These are phyloP conservation scores for Protaetia brevitarsis DNA, from an alignment of 1,140 invertebrate species.

Conservation along the genomic window DNA sequence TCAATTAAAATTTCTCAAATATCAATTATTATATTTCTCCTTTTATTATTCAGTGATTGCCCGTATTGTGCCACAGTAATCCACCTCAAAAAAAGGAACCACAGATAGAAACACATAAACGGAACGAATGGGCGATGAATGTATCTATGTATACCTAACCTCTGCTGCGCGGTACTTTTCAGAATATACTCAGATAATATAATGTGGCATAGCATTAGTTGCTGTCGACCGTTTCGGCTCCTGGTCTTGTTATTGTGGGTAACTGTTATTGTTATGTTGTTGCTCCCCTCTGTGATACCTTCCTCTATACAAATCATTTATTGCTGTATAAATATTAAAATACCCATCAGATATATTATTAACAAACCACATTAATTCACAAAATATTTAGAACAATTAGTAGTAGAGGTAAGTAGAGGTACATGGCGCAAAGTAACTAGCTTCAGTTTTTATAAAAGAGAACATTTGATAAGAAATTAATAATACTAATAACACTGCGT, in stretches of 20 bases:
- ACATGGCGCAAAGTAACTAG: too few species aligned
- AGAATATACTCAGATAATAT: neutral
- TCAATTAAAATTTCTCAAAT: conserved; percentile 16
- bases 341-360: too few species aligned
- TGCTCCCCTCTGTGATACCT: too few species aligned
- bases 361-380: too few species aligned
- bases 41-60: conserved; percentile 12
- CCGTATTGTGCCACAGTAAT: neutral
- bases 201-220: neutral
- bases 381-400: too few species aligned
- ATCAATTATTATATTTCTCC: conserved; percentile 16
- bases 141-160: neutral
- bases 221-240: neutral
- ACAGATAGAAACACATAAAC: conserved; percentile 9
- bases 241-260: conserved; percentile 13
- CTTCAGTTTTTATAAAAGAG: too few species aligned
- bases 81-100: conserved; percentile 1
- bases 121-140: conserved; percentile 4
- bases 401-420: too few species aligned
- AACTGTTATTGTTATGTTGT: too few species aligned
- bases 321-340: too few species aligned
- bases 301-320: too few species aligned
- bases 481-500: too few species aligned
- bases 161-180: neutral
- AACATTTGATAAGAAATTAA: too few species aligned